phyloP scores from a whole-genome alignment of 30 jellyfish, hydroid and myxozoan species.

The Nemopilema nomurai region DNA sequence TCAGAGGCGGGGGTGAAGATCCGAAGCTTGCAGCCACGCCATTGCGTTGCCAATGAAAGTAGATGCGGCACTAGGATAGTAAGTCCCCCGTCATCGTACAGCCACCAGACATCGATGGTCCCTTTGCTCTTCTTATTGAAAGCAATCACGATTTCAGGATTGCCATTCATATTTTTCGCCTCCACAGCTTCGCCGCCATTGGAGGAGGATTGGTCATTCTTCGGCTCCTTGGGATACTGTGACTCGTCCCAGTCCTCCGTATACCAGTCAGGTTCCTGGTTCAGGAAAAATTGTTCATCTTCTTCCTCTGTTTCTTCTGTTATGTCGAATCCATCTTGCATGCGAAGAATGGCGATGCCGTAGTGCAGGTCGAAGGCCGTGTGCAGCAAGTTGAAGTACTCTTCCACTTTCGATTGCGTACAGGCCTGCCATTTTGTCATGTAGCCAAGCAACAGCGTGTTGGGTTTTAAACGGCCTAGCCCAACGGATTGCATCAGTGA shows the following conservation, averaged over 20 bases:
- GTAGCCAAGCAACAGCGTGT: conserved; percentile 84
- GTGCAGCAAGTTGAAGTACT: conserved; percentile 70
- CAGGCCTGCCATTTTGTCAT: conserved; percentile 84
- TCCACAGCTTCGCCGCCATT: conserved; percentile 37
- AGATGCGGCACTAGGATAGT: conserved; percentile 93
- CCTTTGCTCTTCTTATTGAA: conserved; percentile 85
- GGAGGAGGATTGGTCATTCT: conserved; percentile 50
- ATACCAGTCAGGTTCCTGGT: conserved; percentile 95
- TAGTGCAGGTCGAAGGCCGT: conserved; percentile 76
- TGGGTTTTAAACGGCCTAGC: conserved; percentile 87
- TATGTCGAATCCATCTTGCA: conserved; percentile 89
- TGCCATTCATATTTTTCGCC: conserved; percentile 20
- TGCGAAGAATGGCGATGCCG: conserved; percentile 77
- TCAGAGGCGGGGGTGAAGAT: conserved; percentile 97
- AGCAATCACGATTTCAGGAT: conserved; percentile 85
- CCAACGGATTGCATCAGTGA: conserved; percentile 85
- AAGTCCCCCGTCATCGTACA: conserved; percentile 94
- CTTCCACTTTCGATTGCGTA: conserved; percentile 54
- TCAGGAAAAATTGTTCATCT: conserved; percentile 63
- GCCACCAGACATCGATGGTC: conserved; percentile 97
- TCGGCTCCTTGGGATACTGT: conserved; percentile 63
- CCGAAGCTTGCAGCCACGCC: conserved; percentile 91
- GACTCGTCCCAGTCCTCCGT: conserved; percentile 98
- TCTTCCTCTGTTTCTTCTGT: conserved; percentile 82
- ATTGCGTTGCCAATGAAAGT: conserved; percentile 65